Evolutionary conservation across 2,797 vertebrate genomes (phyloP).

Genomic region (Menidia menidia): DNA sequence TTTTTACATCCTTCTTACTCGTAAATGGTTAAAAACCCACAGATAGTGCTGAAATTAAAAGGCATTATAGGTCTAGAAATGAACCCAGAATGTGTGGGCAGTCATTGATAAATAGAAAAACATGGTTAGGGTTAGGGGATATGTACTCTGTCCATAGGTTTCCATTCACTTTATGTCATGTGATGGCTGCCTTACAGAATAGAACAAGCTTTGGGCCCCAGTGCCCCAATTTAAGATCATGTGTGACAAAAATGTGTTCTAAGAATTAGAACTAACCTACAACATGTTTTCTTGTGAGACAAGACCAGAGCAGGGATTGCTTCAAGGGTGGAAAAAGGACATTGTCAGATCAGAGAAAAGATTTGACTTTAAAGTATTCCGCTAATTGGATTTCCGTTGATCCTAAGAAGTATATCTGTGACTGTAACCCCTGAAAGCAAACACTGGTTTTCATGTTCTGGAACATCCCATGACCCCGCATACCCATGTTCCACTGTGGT

Average conservation of each 20-base stretch:
- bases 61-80: neutral
- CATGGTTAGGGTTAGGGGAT: neutral
- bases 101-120: neutral
- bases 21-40: neutral
- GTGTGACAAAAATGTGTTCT: no score
- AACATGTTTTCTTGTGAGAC: neutral
- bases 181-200: no score
- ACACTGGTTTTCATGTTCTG: constrained; percentile 62
- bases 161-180: neutral
- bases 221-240: neutral
- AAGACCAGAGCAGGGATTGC: constrained; percentile 13
- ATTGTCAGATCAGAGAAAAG: constrained; percentile 50
- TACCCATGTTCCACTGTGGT: constrained; percentile 51
- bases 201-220: no score
- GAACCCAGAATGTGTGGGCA: neutral
- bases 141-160: neutral
- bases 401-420: constrained; percentile 66
- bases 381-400: constrained; percentile 72
- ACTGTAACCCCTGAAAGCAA: constrained; percentile 58
- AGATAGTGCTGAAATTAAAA: no score
- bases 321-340: constrained; percentile 53
- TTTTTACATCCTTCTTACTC: neutral
- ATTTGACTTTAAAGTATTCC: constrained; percentile 55
- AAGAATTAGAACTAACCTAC: neutral
- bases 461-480: constrained; percentile 61